Base-by-base conservation (phyloP, 2,797 vertebrate species). In the Periparus ater region DNA sequence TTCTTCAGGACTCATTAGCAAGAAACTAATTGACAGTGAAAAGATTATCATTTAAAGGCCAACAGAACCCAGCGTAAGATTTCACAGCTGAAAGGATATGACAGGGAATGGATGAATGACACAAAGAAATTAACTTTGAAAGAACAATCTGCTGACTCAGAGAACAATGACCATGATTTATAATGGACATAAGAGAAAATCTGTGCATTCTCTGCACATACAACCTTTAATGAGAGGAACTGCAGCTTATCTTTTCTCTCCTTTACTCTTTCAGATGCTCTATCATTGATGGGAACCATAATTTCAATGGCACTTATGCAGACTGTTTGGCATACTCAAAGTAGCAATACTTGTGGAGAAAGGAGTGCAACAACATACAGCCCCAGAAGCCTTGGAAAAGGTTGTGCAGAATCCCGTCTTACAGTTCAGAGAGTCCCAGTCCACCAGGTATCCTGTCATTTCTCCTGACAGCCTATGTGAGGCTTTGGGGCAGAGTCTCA, bases 51-150 rank as follows among this genome's bases (percentile, higher is more conserved):
- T 71, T 44, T 70, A 44, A 91, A 92, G 47, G 40, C 65, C 57
- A 94, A 27, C n/a, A 91, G 27, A 95, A 51, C n/a, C 53, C 13
- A 47, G 14, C 58, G 13, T 23, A 85, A 79, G 77, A 76, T 70
- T 90, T 86, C 85, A 88, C 36, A 84, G 30, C 13, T 7, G 7
- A 88, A 86, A 74, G 48, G 40, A 42, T 76, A 45, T 90, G 80
- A 78, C 83, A 88, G 76, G 60, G 29, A 80, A 78, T 54, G 81
- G 63, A 71, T 71, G 61, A 85, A 85, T 58, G 84, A 80, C 77
- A 94, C 36, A 73, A 80, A 90, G 54, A 89, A 95, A 89, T 68
- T 38, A 88, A 89, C 36, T 94, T 84, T 88, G 73, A 80, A 94
- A 72, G 54, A 85, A 74, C 40, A 74, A 38, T n/a, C 85, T 91